Base-by-base conservation (phyloP, 2,888 invertebrate species). In the Molanna angustata region DNA sequence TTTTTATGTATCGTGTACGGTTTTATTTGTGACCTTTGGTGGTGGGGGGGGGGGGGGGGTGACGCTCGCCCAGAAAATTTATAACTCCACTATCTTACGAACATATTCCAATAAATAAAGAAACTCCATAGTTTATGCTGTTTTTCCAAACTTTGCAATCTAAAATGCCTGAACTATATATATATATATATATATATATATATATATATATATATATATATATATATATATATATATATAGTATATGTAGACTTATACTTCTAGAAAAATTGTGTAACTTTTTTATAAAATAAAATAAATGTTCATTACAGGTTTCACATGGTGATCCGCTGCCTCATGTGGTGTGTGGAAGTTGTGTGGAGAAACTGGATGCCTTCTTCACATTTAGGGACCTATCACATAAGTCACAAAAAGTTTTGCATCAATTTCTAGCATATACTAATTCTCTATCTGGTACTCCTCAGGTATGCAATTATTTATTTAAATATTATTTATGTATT, bases 311-410 rank as follows among this genome's bases (percentile, higher is more conserved):
- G 89, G 84, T 88, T 60, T 83, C 86, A 64, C 84, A 86, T 67
- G 80, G 80, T 64, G 90, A 90, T 72, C 80, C 82, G 64, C 78
- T 90, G 67, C 90, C 90, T 62, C 83, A 85, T 63, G 83, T 87
- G 63, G 83, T 90, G 62, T 90, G 90, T 74, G 80, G 83, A 58
- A 82, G 83, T 62, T 90, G 90, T 74, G 83, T 83, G 62, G 81
- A 81, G 65, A 88, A 88, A 68, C 76, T 90, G 64, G 85, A 88
- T 68, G 82, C 84, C 57, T 81, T 88, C 64, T 83, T 85, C 70
- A 85, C 84, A 64, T 90, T 90, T 77, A 84, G 85, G 69, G 85
- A 86, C 67, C 76, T 82, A 62, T 85, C 90, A 65, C 83, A 82
- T 64, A 87, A 86, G 70, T 84, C 88, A 41, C 86, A 90, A 71